Percentiles rank a stretch among this genome's conserved stretches.
Conservation (phyloP, 2,888 invertebrate species). For the Pandemis cinnamomeana region DNA sequence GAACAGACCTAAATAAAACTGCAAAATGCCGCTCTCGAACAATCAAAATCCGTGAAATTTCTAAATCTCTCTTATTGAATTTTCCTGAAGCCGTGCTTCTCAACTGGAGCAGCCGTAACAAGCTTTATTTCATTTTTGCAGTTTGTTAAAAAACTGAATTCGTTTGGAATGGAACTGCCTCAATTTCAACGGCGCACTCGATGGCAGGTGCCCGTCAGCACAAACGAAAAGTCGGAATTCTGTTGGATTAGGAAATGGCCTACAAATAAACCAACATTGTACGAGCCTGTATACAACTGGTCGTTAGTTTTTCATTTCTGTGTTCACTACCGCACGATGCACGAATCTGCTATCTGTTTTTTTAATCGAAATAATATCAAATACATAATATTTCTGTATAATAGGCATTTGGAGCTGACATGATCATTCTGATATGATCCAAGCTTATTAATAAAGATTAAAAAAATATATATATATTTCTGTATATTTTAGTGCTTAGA, state of each 20-base stretch:
- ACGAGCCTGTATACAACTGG: background rate
- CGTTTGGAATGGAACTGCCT: background rate
- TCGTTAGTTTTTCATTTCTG: slow-evolving; percentile 23
- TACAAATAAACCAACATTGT: slow-evolving; percentile 18
- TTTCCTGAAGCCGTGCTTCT: background rate
- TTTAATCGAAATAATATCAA: too few species aligned
- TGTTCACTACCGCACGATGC: slow-evolving; percentile 4
- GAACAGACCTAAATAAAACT: too few species aligned
- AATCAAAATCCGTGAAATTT: too few species aligned
- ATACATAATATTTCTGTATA: too few species aligned
- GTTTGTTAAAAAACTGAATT: background rate
- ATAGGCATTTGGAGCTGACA: too few species aligned
- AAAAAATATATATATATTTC: too few species aligned
- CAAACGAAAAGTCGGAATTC: background rate
- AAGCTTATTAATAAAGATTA: too few species aligned
- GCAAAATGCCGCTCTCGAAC: too few species aligned
- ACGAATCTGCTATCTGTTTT: background rate
- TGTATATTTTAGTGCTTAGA: too few species aligned
- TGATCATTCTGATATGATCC: too few species aligned
- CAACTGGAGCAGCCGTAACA: background rate
- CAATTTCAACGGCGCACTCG: slow-evolving; percentile 7
- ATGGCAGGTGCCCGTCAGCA: slow-evolving; percentile 5
- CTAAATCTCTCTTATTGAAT: background rate
- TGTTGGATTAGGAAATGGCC: slow-evolving; percentile 25
- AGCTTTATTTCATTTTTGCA: slow-evolving; percentile 1